phyloP scores from a whole-genome alignment of 2,888 invertebrate species.

The Microctonus aethiopoides region DNA sequence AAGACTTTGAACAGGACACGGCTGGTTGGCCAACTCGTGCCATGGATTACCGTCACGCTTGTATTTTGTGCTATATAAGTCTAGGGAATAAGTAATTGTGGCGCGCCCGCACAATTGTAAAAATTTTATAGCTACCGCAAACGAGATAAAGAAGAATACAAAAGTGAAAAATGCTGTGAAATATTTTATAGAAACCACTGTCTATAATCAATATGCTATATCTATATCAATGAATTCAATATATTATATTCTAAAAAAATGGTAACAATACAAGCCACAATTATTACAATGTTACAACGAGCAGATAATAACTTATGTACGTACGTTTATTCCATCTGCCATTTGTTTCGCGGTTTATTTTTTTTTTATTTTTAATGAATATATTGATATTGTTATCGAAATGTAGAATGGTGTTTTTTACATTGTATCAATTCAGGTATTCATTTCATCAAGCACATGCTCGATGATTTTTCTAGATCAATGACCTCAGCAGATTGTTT shows the following conservation, averaged over 20 bases:
- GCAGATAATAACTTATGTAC: background rate
- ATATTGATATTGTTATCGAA: background rate
- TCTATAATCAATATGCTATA: too few relatives aligned
- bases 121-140: too few relatives aligned
- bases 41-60: constrained; percentile 11
- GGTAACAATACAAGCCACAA: background rate
- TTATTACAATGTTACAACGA: background rate
- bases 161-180: too few relatives aligned
- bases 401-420: too few relatives aligned
- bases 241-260: background rate
- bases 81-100: background rate
- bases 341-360: background rate
- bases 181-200: too few relatives aligned
- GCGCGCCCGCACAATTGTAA: too few relatives aligned
- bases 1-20: constrained; percentile 6
- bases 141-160: too few relatives aligned
- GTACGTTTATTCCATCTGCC: background rate
- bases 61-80: background rate
- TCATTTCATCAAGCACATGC: background rate
- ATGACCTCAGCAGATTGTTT: too few relatives aligned
- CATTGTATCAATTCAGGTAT: background rate
- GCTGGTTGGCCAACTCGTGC: constrained; percentile 25
- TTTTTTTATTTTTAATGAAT: background rate
- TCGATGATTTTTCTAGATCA: background rate
- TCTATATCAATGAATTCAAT: background rate